Evolutionary conservation across 2,888 invertebrate genomes (phyloP), one percentile per base, ranked within the genome.

Genomic region (Drosophila engyochracea): DNA sequence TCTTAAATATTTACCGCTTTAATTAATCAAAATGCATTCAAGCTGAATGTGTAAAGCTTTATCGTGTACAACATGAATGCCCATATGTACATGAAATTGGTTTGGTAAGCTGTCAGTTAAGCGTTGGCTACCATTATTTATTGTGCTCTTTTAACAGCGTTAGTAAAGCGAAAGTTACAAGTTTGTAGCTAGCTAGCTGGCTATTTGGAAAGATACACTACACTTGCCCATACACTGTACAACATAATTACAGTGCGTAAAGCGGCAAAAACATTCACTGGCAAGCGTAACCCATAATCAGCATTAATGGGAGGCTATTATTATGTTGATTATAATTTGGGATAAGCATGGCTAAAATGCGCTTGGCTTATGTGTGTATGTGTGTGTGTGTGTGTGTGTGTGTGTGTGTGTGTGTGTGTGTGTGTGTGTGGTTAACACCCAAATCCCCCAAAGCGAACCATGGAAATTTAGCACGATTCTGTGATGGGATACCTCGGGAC

Each of bases 241-340:
- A 61, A 55, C 63, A 70, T 88, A 86, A 86, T 89, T 81, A 79
- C 53, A 81, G 79, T 90, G 83, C 91, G 85, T 90, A 76, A 68
- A 70, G 70, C 66, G 63, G 82, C 66, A 65, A 57, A 49, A 73
- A 70, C 77, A 82, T 85, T 81, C 89, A 79, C 83, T 74, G 70
- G 67, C 41, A 61, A 60, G 37, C 63, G 69, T 52, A 82, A 76
- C 82, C 79, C 75, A 76, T 87, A 91, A 87, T 91, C 77, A 89
- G 78, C 70, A 82, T 84, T 87, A 70, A 79, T 71, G 44, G 25
- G 74, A 75, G 74, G 73, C 89, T 86, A 74, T 91, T 89, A 90
- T 90, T 91, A 91, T 79, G 71, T 80, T 86, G 89, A 90, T 90
- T 89, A 76, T 82, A 79, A 85, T 88, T 79, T 73, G 57, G 85